Evolutionary conservation across 2,113 vertebrate species (phyloP), one percentile per base, ranked within the genome.

Genomic region (Chlorodrepanis virens): DNA sequence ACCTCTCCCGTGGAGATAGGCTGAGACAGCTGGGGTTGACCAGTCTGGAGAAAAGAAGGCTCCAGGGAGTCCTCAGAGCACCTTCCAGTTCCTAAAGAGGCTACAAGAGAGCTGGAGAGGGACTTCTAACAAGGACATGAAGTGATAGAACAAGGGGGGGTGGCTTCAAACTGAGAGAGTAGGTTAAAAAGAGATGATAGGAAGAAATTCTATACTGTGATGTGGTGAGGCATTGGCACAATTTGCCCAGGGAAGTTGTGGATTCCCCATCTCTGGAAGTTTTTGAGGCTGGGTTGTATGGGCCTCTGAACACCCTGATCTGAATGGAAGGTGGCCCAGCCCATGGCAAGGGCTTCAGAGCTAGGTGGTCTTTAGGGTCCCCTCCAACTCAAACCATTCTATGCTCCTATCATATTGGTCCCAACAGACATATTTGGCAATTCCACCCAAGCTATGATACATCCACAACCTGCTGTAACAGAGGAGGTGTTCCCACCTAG

Each of bases 351-450:
- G 47, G 14, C 6, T 68, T 47, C 18, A 24, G 63, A 69, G 40
- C 10, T 9, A 27, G 25, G 28, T 37, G 42, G 23, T 33, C 10
- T 63, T 54, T 37, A 28, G 9, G 4, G 21, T 54, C 11, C 25
- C 3, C 64, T 28, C 25, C 56, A 54, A 40, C 6, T 22, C 54
- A 54, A 83, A 49, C 29, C 47, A 16, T 37, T 76, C 40, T 18
- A 11, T 56, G 35, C 33, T 42, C 25, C 56, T 14, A 0, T 44
- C 56, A 33, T 29, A 50, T 1, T 9, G 27, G 35, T 14, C 39
- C 27, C 31, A 49, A 44, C 14, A 23, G 35, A 53, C 50, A 29
- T 0, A 11, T 5, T 31, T 0, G 2, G 44, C 9, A 60, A 31
- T 50, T 68, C 72, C 68, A 87, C 39, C 39, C 67, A 4, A 42